These are phyloP conservation scores for Lamprotornis superbus DNA, from an alignment of 2,113 vertebrate species.

Conservation along the genomic window DNA sequence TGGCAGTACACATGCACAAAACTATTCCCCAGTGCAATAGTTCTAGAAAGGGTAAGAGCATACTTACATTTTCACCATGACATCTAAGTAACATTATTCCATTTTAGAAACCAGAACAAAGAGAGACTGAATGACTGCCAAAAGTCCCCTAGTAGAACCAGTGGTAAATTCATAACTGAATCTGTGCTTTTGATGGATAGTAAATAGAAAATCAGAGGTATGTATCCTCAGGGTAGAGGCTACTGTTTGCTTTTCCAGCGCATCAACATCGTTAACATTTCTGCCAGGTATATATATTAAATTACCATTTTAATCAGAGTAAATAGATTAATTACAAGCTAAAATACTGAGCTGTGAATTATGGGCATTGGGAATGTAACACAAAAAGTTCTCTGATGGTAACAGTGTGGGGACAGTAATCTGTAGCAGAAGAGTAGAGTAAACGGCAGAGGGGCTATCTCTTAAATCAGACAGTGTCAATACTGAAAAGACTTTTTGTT, in stretches of 20 bases:
- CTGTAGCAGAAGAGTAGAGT: neutral
- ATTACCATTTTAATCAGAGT: neutral
- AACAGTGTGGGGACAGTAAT: neutral
- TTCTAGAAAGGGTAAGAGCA: neutral
- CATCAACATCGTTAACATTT: neutral
- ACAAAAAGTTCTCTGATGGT: neutral
- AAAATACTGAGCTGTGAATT: neutral
- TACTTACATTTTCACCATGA: neutral
- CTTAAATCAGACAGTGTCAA: neutral
- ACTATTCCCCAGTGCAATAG: neutral
- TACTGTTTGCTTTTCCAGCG: neutral
- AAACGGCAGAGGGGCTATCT: neutral
- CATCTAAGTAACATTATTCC: neutral
- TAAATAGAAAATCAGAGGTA: neutral
- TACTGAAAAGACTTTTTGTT: neutral
- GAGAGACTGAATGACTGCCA: neutral
- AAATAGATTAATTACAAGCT: neutral
- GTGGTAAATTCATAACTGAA: neutral
- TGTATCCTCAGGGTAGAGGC: neutral
- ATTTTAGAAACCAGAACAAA: neutral
- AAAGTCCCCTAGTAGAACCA: neutral
- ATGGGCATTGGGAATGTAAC: neutral
- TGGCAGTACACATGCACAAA: rapidly evolving
- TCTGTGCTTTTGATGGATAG: neutral
- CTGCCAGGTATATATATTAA: neutral